phyloP scores from a whole-genome alignment of 2,113 vertebrate genomes.

The Dasyurus viverrinus region DNA sequence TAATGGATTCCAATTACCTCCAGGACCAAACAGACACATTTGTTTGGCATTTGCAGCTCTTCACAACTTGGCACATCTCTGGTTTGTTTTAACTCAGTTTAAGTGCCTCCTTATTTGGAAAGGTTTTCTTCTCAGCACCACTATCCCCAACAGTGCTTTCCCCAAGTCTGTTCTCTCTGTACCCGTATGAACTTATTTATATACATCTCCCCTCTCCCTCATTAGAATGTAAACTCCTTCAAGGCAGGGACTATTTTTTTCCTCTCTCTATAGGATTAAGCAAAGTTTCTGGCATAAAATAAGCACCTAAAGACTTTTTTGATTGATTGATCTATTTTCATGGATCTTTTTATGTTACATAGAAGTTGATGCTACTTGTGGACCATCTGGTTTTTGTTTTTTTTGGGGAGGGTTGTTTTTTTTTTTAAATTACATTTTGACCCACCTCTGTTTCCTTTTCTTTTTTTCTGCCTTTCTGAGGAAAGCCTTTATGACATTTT shows the following conservation, averaged over 20 bases:
- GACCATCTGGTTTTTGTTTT: neutral
- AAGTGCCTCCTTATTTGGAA: neutral
- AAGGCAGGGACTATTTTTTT: neutral
- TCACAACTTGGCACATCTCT: neutral
- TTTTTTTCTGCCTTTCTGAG: neutral
- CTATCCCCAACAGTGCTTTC: neutral
- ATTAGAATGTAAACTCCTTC: neutral
- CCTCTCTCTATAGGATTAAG: neutral
- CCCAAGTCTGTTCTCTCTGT: neutral
- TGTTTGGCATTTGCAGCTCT: neutral
- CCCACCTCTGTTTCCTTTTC: neutral
- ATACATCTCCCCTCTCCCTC: neutral
- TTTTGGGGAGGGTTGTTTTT: neutral
- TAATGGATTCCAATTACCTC: neutral
- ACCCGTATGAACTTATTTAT: neutral
- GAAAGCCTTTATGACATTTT: neutral
- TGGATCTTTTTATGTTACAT: neutral
- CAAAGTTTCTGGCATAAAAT: neutral
- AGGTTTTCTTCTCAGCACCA: neutral
- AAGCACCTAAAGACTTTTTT: neutral
- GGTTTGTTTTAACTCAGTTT: neutral
- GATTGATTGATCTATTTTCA: neutral
- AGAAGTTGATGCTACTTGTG: neutral
- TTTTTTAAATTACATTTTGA: neutral
- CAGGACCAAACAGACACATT: neutral